Base-by-base conservation (phyloP, 2,113 vertebrate species). In the Oreochromis aureus region DNA sequence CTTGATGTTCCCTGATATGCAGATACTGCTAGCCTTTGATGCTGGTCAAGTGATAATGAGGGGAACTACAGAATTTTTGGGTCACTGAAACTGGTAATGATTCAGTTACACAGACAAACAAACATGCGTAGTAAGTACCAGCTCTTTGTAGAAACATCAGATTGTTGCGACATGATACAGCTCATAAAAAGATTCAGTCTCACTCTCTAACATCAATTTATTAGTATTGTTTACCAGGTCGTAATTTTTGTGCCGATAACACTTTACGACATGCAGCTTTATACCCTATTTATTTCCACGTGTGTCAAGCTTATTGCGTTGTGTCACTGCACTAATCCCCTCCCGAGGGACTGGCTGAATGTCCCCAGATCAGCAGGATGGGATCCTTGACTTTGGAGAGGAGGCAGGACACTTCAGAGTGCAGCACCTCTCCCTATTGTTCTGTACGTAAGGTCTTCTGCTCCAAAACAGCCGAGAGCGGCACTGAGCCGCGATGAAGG, bases 351-450 rank as follows among this genome's bases (percentile, higher is more conserved):
- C 83, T 54, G 58, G 83, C 10, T 82, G 55, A 91, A 93, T 94
- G 89, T 90, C 91, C 86, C 85, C 7, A 13, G 27, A 87, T 96
- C 95, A 96, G 93, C 93, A 94, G 93, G 90, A 93, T 87, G 89
- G n/a, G 69, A 81, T 86, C 76, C 66, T 58, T 87, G 83, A 80
- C 81, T 53, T 69, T 69, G 80, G 84, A 55, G 36, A 85, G 80
- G 46, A 87, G 87, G 86, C 84, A 86, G 89, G 83, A 41, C 53
- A 18, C 58, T 69, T 86, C 89, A 86, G 93, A 93, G 91, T 18
- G 89, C 88, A 85, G 90, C 58, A 84, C 80, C 90, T 92, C 91
- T 91, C 56, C 63, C 71, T 89, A 92, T 94, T 92, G 92, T 95
- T 91, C 85, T 19, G n/a, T 66, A 41, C 27, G 36, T 76, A 56